Conservation (phyloP, 2,797 vertebrate genomes). For the Parauchenoglanis punctatus region DNA sequence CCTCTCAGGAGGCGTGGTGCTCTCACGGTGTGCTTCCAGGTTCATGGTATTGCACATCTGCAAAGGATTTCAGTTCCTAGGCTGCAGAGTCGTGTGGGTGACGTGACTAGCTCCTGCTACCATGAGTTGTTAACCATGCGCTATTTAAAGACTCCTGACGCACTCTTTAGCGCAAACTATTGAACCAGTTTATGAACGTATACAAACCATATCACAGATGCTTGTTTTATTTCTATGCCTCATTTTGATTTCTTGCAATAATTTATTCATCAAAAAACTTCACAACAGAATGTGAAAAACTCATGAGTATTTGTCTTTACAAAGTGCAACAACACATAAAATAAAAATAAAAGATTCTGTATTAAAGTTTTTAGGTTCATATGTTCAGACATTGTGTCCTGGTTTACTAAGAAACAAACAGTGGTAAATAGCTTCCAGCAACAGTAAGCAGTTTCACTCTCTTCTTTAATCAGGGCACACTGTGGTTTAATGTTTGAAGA, state of each 20-base stretch:
- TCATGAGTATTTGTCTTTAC: neutral
- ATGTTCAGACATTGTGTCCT: neutral
- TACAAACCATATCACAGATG: too few relatives aligned
- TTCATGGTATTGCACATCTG: too few relatives aligned
- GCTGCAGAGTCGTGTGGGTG: too few relatives aligned
- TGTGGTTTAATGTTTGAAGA: neutral
- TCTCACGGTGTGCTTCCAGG: too few relatives aligned
- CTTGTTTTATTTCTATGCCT: neutral
- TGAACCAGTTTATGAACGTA: too few relatives aligned
- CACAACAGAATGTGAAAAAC: neutral
- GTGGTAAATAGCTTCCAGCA: neutral
- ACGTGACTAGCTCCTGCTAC: too few relatives aligned
- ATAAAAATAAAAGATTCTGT: neutral
- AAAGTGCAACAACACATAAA: neutral
- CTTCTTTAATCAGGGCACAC: neutral
- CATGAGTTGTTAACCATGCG: too few relatives aligned
- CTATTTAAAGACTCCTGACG: too few relatives aligned
- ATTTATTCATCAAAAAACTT: neutral
- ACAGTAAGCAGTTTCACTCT: neutral
- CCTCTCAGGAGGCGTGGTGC: too few relatives aligned
- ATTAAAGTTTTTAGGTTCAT: neutral
- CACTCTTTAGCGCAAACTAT: too few relatives aligned
- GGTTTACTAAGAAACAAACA: neutral
- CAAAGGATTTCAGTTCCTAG: too few relatives aligned
- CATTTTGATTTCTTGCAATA: too few relatives aligned